Conservation (phyloP, 2,113 vertebrate genomes). For the Polyodon spathula region DNA sequence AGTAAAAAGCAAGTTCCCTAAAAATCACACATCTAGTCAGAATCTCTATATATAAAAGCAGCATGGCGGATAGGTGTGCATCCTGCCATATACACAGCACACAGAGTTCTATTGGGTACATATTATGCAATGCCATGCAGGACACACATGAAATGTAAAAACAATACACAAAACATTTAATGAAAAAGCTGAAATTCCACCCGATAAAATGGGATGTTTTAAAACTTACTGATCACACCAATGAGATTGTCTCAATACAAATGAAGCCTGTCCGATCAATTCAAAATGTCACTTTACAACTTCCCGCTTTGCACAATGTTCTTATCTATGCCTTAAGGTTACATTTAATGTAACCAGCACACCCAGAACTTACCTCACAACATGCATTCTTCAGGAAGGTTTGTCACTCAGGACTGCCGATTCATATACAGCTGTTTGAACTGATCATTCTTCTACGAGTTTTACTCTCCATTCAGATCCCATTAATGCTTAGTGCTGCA, state of each 20-base stretch:
- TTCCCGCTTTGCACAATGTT: background rate
- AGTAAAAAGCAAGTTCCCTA: no score
- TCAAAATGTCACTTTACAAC: background rate
- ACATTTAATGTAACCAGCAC: background rate
- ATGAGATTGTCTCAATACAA: background rate
- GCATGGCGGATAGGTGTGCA: no score
- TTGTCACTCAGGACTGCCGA: conserved; percentile 11
- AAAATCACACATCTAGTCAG: no score
- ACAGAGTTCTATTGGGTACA: no score
- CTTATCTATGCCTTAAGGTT: background rate
- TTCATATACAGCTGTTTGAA: conserved; percentile 8
- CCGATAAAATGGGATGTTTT: no score
- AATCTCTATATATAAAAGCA: no score
- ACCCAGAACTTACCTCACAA: conserved; percentile 6
- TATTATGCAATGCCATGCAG: no score
- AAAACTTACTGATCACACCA: no score
- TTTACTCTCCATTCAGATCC: conserved; percentile 19
- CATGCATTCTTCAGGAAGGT: conserved; percentile 4
- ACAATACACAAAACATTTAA: no score
- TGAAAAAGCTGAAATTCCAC: no score
- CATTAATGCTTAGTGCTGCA: conserved; percentile 21
- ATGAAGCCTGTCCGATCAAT: background rate
- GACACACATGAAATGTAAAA: no score
- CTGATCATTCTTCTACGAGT: conserved; percentile 1
- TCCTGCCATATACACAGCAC: no score